A percentile compares a stretch with the other conserved stretches of the same genome.
These are phyloP conservation scores for Musca vetustissima DNA, from an alignment of 1,140 invertebrate genomes.

Conservation along the genomic window DNA sequence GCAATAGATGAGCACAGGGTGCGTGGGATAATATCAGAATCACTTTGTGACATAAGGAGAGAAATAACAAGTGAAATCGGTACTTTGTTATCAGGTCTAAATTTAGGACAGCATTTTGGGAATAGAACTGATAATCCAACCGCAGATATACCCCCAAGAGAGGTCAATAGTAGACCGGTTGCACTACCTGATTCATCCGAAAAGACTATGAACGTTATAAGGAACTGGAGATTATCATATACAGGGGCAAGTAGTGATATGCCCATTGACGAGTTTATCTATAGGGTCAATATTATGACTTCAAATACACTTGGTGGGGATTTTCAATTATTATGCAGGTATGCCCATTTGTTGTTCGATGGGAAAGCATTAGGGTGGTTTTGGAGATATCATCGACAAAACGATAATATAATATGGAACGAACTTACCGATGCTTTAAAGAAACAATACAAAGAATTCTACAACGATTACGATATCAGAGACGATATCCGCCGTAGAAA, in stretches of 20 bases:
- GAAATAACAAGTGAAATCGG: too few relatives aligned
- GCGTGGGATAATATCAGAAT: too few relatives aligned
- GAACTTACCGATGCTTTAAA: not conserved
- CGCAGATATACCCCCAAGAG: too few relatives aligned
- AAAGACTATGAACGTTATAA: too few relatives aligned
- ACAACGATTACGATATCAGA: not conserved
- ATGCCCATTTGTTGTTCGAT: not conserved
- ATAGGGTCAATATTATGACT: not conserved
- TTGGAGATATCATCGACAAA: not conserved
- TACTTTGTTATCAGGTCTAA: too few relatives aligned
- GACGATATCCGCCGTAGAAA: not conserved
- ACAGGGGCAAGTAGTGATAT: not conserved
- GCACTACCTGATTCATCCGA: too few relatives aligned
- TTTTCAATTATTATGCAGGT: not conserved
- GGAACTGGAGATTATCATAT: too few relatives aligned
- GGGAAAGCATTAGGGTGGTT: not conserved
- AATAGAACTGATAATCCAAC: too few relatives aligned
- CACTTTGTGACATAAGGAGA: too few relatives aligned
- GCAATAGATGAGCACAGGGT: too few relatives aligned
- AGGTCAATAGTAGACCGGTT: too few relatives aligned
- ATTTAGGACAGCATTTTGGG: too few relatives aligned
- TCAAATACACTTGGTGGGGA: not conserved
- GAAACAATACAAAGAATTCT: not conserved
- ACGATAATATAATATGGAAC: not conserved
- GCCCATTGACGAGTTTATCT: conserved; percentile 8